Evolutionary conservation across 2,797 vertebrate genomes (phyloP), one percentile per base, ranked within the genome.

Genomic region (Lithobates pipiens): DNA sequence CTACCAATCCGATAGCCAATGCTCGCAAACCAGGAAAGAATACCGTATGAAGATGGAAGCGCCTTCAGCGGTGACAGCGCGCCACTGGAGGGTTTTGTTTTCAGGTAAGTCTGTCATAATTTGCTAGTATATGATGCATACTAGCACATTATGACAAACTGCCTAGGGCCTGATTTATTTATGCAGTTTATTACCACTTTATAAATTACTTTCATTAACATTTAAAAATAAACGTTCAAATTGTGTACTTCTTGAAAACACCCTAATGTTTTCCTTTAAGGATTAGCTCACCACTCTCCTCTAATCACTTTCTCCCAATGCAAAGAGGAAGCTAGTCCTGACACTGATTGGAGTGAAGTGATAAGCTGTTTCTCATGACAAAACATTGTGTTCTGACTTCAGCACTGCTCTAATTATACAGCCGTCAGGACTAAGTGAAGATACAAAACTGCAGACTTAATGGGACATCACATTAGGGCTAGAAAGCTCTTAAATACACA

Each of bases 301-400:
- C 65, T 34, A 21, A 46, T 29, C n/a, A 69, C 16, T 25, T 29
- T 9, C 76, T 67, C 61, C 57, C 67, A 34, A 34, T 34, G 34
- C 75, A 16, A 61, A 77, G 50, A 54, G 34, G 76, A 78, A 65
- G 76, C 23, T 8, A 13, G 32, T 68, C 61, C 46, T 67, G 76
- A 67, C 54, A 61, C 54, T 61, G 54, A 61, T 61, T 61, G 54
- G 54, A 61, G 21, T 61, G 54, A 61, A 61, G 54, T 61, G 54
- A 61, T 61, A 61, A 61, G 54, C 54, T 61, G 21, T 61, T 61
- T 8, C 21, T 61, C 54, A 23, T 61, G 54, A 61, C 54, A 61
- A 61, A 61, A 61, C 54, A 61, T 23, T 61, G 54, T 21, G 8
- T 61, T 21, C 54, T 9, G 54, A 23, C 54, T 61, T 61, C 54